Percentiles rank a stretch among this genome's conserved stretches.
phyloP scores from a whole-genome alignment of 1,140 invertebrate genomes.

The Drosophila pectinifera region DNA sequence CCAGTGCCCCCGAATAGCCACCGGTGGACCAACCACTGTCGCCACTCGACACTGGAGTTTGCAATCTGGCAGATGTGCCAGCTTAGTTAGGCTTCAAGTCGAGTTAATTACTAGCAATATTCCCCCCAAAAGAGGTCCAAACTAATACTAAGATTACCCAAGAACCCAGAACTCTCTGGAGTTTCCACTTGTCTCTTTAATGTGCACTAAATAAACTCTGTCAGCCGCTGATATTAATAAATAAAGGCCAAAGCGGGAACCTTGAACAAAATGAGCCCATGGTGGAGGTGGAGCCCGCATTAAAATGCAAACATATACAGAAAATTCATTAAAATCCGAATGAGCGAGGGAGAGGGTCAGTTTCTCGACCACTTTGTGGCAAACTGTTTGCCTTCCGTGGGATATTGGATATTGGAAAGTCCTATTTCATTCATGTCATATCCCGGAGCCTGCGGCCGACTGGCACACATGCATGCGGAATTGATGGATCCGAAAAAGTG shows the following conservation, averaged over 20 bases:
- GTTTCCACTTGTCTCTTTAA: too few species aligned
- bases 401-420: slow-evolving; percentile 13
- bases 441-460: background rate
- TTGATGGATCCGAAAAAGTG: slow-evolving; percentile 10
- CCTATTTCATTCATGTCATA: slow-evolving; percentile 19
- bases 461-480: slow-evolving; percentile 9
- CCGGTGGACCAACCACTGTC: too few species aligned
- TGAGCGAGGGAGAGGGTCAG: too few species aligned
- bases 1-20: too few species aligned
- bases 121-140: too few species aligned
- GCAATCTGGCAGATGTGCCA: too few species aligned
- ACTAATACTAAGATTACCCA: too few species aligned
- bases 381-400: slow-evolving; percentile 14
- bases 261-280: background rate
- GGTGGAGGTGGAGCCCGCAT: background rate
- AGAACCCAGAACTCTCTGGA: too few species aligned
- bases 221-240: background rate
- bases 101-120: too few species aligned
- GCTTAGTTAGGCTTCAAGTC: too few species aligned
- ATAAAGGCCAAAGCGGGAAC: background rate
- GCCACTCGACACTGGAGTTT: too few species aligned
- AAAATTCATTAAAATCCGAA: slow-evolving; percentile 2
- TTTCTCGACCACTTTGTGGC: background rate
- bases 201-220: background rate
- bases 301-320: background rate